Base-by-base conservation (phyloP, 1,140 invertebrate genomes). In the Drosophila orosa region DNA sequence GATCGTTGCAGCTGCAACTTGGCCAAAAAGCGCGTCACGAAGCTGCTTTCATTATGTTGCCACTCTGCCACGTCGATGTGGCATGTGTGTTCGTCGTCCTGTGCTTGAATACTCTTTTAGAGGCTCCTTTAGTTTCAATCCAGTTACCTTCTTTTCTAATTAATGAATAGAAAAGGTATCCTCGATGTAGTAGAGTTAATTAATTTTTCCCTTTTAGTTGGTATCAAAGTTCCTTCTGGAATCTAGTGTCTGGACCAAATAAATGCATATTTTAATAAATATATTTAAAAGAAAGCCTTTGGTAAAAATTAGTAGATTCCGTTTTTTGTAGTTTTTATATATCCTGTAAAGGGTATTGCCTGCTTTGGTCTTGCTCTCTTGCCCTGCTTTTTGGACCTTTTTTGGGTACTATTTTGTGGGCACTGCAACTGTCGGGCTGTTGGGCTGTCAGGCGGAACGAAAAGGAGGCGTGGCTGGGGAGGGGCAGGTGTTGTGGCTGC, bases 41-140 rank as follows among this genome's bases (percentile, higher is more conserved):
- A 40, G 60, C 69, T 82, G 75, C 62, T 72, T 87, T 86, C 82
- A 86, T 86, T 87, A 82, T 82, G 71, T 73, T 75, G 58, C 42
- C 61, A 45, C 65, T 69, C 61, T 75, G 50, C 57, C 73, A 62
- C 47, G 44, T 58, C 59, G 50, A 35, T 65, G 68, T 37, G 31
- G 40, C 37, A 17, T 78, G 76, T 73, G 48, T 61, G 35, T 33
- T 27, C 19, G 6, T 27, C 6, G 42, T 15, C 6, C 6, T 37
- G 17, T 15, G 12, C 44, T 22, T 3, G 1, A 2, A 45, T 29
- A 45, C 29, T 15, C 47, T 67, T 17, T 7, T 10, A 17, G 27
- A 8, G 24, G 39, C 17, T 45, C 0, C n/a, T n/a, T 19, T 15
- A n/a, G 29, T 3, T 33, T 52, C 22, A 52, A 19, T 12, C 3